These are phyloP conservation scores for Alcis repandata DNA, from an alignment of 2,888 invertebrate species.

Conservation along the genomic window DNA sequence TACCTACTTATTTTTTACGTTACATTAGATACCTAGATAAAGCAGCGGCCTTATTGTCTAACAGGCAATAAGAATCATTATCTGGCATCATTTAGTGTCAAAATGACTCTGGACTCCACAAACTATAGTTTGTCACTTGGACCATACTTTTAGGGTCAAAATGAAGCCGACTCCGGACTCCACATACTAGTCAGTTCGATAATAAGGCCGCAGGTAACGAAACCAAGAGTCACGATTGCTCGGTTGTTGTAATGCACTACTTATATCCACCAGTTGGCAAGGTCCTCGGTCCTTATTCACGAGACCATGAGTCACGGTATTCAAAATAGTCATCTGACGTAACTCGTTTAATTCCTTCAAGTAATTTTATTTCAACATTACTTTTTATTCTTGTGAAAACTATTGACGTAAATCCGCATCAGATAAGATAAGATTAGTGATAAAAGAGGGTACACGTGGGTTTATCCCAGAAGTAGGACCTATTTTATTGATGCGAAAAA, in stretches of 20 bases:
- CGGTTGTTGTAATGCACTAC: background rate
- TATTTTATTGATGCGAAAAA: background rate
- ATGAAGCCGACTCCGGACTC: no score
- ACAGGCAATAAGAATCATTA: no score
- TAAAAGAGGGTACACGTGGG: constrained; percentile 1
- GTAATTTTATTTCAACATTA: constrained; percentile 4
- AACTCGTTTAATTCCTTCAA: constrained; percentile 20
- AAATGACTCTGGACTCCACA: no score
- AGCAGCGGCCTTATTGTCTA: no score
- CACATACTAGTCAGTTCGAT: no score
- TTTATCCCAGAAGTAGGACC: constrained; percentile 6
- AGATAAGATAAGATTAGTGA: constrained; percentile 19
- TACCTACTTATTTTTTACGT: no score
- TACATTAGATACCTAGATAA: no score
- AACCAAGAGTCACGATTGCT: background rate
- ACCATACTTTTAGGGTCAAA: no score
- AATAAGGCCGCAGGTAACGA: background rate
- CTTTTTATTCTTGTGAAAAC: constrained; percentile 2
- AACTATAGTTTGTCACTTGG: no score
- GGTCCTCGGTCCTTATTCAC: constrained; percentile 20
- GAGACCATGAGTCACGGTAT: background rate
- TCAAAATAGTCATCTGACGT: constrained; percentile 24
- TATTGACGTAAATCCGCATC: constrained; percentile 11
- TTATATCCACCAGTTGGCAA: constrained; percentile 21
- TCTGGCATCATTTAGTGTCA: no score